A percentile compares a stretch with the other conserved stretches of the same genome.
These are phyloP conservation scores for Thunnus albacares DNA, from an alignment of 2,797 vertebrate genomes.

Conservation along the genomic window DNA sequence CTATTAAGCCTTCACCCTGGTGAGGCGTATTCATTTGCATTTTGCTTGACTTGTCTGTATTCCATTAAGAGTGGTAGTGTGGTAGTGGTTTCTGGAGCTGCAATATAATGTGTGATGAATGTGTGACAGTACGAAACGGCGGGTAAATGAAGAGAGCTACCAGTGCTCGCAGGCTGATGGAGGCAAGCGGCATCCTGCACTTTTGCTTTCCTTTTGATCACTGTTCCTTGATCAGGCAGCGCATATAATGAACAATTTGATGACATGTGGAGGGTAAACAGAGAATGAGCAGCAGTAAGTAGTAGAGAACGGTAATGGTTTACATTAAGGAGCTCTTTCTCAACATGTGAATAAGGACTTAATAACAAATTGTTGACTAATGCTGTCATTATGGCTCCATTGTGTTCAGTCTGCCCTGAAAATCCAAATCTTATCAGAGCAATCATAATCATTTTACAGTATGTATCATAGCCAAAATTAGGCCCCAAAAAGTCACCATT, in stretches of 20 bases:
- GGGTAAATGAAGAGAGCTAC: constrained; percentile 53
- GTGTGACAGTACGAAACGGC: constrained; percentile 39
- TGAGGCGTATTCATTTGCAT: constrained; percentile 79
- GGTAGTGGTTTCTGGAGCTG: constrained; percentile 50
- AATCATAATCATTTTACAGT: not conserved
- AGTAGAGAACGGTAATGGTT: not conserved
- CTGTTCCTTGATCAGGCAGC: constrained; percentile 26
- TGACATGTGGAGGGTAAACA: not conserved
- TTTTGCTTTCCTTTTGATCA: constrained; percentile 51
- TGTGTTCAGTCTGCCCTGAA: not conserved
- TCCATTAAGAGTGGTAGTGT: constrained; percentile 60
- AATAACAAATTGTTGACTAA: constrained; percentile 13
- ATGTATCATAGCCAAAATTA: not conserved
- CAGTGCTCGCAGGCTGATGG: constrained; percentile 50
- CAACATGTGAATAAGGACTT: constrained; percentile 8
- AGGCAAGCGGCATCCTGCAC: constrained; percentile 60
- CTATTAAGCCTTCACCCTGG: constrained; percentile 79
- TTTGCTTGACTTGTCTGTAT: constrained; percentile 66
- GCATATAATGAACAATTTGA: constrained; percentile 34
- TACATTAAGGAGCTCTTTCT: constrained; percentile 20
- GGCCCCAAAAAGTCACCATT: constrained; percentile 1
- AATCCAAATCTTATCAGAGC: constrained; percentile 1
- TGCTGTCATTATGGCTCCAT: not conserved
- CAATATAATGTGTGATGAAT: constrained; percentile 60
- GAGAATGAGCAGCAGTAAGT: constrained; percentile 3